Percentiles rank a stretch among this genome's conserved stretches.
Conservation (phyloP, 2,888 invertebrate genomes). For the Clitarchus hookeri region DNA sequence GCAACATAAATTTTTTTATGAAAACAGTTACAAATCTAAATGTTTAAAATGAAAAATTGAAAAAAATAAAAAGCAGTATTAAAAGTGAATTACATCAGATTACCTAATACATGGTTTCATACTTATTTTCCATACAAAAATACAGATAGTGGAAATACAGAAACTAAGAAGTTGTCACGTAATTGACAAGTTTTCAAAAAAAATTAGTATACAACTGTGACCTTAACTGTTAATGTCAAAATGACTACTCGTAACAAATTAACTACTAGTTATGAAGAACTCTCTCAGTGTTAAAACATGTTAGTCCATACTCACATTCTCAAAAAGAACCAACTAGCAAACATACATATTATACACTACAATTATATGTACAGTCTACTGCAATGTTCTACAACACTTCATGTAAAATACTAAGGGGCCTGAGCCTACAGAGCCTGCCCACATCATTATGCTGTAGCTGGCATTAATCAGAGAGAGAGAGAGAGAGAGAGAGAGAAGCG, state of each 20-base stretch:
- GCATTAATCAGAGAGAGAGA: no score
- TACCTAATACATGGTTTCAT: not conserved
- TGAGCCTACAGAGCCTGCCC: not conserved
- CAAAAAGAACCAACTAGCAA: not conserved
- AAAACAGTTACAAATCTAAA: no score
- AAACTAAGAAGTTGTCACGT: not conserved
- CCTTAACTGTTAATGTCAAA: not conserved
- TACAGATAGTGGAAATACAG: not conserved
- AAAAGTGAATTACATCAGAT: no score
- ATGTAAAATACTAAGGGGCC: not conserved
- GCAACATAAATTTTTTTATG: no score
- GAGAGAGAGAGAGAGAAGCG: no score
- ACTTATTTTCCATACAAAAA: not conserved
- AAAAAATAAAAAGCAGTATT: no score
- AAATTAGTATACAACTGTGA: not conserved
- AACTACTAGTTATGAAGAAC: not conserved
- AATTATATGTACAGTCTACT: conserved; percentile 1
- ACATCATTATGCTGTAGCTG: not conserved
- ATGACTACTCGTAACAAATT: not conserved
- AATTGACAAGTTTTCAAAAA: not conserved
- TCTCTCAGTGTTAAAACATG: not conserved
- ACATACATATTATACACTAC: not conserved
- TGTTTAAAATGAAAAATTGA: no score
- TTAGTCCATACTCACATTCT: not conserved
- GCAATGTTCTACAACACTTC: not conserved